A percentile compares a stretch with the other conserved stretches of the same genome.
These are phyloP conservation scores for Leptodactylus fallax DNA, from an alignment of 2,797 vertebrate species.

Conservation along the genomic window DNA sequence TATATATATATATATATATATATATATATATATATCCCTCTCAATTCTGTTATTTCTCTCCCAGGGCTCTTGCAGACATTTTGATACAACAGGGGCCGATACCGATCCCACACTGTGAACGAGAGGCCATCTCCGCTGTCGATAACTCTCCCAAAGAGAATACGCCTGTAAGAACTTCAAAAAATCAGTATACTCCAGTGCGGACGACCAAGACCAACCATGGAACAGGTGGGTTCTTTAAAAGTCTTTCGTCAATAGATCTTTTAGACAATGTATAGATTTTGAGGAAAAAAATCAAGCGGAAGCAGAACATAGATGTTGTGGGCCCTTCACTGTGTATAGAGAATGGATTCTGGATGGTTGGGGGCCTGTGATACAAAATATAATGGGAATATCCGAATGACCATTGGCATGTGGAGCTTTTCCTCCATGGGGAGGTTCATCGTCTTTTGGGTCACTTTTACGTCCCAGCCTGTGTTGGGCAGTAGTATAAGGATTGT, in stretches of 20 bases:
- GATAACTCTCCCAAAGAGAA: slow-evolving; percentile 96
- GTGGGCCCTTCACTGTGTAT: not conserved
- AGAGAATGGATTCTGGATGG: too few relatives aligned
- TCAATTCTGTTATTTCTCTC: slow-evolving; percentile 45
- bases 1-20: too few relatives aligned
- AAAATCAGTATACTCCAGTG: slow-evolving; percentile 96
- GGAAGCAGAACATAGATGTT: not conserved
- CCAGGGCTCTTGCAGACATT: slow-evolving; percentile 96
- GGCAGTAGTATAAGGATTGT: too few relatives aligned
- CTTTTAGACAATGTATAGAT: not conserved
- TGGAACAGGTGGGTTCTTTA: slow-evolving; percentile 74
- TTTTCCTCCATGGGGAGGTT: not conserved
- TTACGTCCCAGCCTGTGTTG: too few relatives aligned
- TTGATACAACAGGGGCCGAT: slow-evolving; percentile 97
- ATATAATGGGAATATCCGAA: not conserved
- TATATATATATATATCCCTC: not conserved
- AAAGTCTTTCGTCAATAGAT: not conserved
- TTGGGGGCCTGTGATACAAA: too few relatives aligned
- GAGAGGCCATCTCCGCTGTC: slow-evolving; percentile 95
- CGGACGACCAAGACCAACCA: slow-evolving; percentile 92
- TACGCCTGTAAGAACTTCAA: slow-evolving; percentile 91
- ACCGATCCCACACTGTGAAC: slow-evolving; percentile 96
- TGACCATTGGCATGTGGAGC: too few relatives aligned
- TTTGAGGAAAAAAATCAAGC: too few relatives aligned
- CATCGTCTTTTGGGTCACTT: not conserved